These are phyloP conservation scores for Stegodyphus mimosarum DNA, from an alignment of 1,140 invertebrate genomes.

Conservation along the genomic window DNA sequence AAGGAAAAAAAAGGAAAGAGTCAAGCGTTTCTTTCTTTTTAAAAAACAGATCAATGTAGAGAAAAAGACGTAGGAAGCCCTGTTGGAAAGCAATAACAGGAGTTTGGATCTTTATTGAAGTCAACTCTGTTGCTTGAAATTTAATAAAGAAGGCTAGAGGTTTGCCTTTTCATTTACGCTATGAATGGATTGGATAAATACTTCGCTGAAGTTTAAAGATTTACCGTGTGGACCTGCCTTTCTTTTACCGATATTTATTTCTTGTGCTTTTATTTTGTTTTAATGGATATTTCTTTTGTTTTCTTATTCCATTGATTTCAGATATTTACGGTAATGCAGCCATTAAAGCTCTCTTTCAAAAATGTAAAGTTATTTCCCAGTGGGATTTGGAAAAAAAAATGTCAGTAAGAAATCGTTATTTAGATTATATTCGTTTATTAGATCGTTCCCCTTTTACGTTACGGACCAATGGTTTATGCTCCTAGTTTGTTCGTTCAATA, in stretches of 20 bases:
- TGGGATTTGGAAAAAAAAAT: slow-evolving; percentile 7
- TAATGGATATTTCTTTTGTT: slow-evolving; percentile 49
- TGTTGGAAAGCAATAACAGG: slow-evolving; percentile 57
- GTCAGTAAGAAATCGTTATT: slow-evolving; percentile 3
- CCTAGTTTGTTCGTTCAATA: too few species aligned
- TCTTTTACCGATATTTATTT: slow-evolving; percentile 58
- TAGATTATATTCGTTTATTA: slow-evolving; percentile 21
- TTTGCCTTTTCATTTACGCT: slow-evolving; percentile 60
- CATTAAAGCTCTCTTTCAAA: not conserved
- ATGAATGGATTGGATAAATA: slow-evolving; percentile 60
- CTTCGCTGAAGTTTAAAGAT: slow-evolving; percentile 57
- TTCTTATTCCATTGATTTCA: slow-evolving; percentile 41
- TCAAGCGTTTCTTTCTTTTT: slow-evolving; percentile 29
- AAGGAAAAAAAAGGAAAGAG: slow-evolving; percentile 12
- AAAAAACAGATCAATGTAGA: slow-evolving; percentile 53
- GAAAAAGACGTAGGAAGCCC: slow-evolving; percentile 30
- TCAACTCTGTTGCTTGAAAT: slow-evolving; percentile 57
- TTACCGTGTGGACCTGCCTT: slow-evolving; percentile 9
- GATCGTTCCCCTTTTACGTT: not conserved
- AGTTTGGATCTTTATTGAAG: slow-evolving; percentile 60
- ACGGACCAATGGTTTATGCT: too few species aligned
- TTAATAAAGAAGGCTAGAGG: slow-evolving; percentile 56
- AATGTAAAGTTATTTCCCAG: slow-evolving; percentile 18
- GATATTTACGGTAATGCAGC: slow-evolving; percentile 30
- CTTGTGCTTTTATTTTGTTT: slow-evolving; percentile 55